Percentiles rank a stretch among this genome's conserved stretches.
Evolutionary conservation across 2,888 invertebrate species (phyloP).

Genomic region (Cantharis rufa): DNA sequence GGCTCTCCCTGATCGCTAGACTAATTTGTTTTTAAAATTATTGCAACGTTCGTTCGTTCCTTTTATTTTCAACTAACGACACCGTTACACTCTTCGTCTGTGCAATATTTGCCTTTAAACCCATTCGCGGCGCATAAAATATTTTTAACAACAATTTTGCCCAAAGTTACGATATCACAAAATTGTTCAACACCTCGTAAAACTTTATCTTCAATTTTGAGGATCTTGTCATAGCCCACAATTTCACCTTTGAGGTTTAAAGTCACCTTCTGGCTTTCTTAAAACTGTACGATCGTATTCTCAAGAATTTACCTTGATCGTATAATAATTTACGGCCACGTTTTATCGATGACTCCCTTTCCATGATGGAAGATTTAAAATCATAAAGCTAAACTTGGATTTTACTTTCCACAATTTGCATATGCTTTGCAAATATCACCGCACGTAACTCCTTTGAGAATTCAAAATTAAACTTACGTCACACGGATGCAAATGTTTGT

Average conservation of each 20-base stretch:
- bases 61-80: background rate
- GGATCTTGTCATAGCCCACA: background rate
- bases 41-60: background rate
- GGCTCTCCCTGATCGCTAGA: background rate
- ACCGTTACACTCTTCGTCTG: background rate
- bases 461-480: constrained; percentile 13
- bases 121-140: background rate
- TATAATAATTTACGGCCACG: background rate
- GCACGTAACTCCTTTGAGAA: constrained; percentile 4
- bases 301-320: background rate
- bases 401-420: constrained; percentile 2
- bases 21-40: constrained; percentile 2
- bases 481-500: constrained; percentile 10
- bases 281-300: background rate
- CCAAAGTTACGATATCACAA: background rate
- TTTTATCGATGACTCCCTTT: background rate
- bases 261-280: background rate
- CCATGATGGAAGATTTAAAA: background rate
- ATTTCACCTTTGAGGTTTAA: background rate
- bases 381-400: background rate
- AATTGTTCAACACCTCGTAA: background rate
- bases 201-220: background rate
- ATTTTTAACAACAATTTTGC: background rate
- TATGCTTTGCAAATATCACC: background rate
- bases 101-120: background rate